Conservation (phyloP, 92 coral and sea anemone species). For the Anthopleura xanthogrammica region DNA sequence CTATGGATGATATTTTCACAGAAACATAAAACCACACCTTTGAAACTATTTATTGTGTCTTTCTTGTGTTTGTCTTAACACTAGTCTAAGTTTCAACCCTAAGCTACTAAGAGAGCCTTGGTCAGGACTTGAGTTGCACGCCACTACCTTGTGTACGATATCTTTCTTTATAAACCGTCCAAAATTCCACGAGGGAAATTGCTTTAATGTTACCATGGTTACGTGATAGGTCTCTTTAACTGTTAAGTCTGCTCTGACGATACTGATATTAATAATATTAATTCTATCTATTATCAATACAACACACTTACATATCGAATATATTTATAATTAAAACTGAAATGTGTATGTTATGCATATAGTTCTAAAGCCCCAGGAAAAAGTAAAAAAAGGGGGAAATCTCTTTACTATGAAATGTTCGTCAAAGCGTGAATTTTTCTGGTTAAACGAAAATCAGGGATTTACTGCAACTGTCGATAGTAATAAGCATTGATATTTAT, state of each 20-base stretch:
- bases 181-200: background rate
- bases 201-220: background rate
- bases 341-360: background rate
- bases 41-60: background rate
- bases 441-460: background rate
- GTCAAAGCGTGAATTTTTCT: background rate
- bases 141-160: background rate
- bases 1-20: too few relatives aligned
- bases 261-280: background rate
- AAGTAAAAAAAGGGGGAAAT: background rate
- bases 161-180: background rate
- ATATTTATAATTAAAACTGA: background rate
- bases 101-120: background rate
- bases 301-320: background rate
- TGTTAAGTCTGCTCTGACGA: background rate
- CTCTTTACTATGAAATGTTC: background rate
- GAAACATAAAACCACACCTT: background rate
- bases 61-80: background rate
- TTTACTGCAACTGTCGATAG: background rate
- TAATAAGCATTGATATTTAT: background rate
- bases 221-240: slow-evolving; percentile 7
- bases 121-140: background rate
- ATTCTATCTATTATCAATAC: background rate
- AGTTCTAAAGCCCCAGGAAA: background rate
- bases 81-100: background rate